These are phyloP conservation scores for Euplexia lucipara DNA, from an alignment of 2,888 invertebrate genomes.

Conservation along the genomic window DNA sequence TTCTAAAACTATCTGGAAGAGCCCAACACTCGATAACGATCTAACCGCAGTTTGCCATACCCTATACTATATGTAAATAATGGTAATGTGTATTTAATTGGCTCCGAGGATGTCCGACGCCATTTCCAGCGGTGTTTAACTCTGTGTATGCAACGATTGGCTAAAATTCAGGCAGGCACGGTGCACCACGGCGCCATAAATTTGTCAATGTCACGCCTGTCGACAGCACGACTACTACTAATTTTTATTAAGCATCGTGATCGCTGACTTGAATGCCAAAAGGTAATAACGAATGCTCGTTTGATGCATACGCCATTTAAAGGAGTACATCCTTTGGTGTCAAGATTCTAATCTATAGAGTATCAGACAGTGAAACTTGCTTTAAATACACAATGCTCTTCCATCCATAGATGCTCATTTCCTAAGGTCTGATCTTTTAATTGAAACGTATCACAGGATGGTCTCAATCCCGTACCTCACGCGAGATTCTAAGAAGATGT, in stretches of 20 bases:
- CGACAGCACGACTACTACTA: constrained; percentile 69
- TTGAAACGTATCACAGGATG: constrained; percentile 82
- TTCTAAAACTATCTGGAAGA: constrained; percentile 63
- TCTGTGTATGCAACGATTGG: constrained; percentile 58
- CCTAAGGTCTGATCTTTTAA: constrained; percentile 69
- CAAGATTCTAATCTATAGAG: constrained; percentile 30
- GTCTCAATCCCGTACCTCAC: constrained; percentile 84
- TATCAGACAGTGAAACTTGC: constrained; percentile 7
- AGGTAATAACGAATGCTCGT: constrained; percentile 52
- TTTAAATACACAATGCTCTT: constrained; percentile 9
- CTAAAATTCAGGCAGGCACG: constrained; percentile 66
- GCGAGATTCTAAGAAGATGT: constrained; percentile 86
- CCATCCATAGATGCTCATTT: constrained; percentile 22
- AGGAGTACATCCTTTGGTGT: constrained; percentile 32
- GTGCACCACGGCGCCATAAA: constrained; percentile 74
- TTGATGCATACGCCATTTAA: constrained; percentile 54
- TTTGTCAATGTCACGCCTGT: constrained; percentile 79
- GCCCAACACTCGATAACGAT: constrained; percentile 30
- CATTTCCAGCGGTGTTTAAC: constrained; percentile 63
- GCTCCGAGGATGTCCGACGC: constrained; percentile 30
- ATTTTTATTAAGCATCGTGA: constrained; percentile 71
- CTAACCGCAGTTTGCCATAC: constrained; percentile 4
- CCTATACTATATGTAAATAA: constrained; percentile 26
- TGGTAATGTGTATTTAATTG: constrained; percentile 31
- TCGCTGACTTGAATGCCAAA: constrained; percentile 75